Percentiles rank a stretch among this genome's conserved stretches.
Evolutionary conservation across 2,113 vertebrate species (phyloP).

Genomic region (Notarius quadriscutis): DNA sequence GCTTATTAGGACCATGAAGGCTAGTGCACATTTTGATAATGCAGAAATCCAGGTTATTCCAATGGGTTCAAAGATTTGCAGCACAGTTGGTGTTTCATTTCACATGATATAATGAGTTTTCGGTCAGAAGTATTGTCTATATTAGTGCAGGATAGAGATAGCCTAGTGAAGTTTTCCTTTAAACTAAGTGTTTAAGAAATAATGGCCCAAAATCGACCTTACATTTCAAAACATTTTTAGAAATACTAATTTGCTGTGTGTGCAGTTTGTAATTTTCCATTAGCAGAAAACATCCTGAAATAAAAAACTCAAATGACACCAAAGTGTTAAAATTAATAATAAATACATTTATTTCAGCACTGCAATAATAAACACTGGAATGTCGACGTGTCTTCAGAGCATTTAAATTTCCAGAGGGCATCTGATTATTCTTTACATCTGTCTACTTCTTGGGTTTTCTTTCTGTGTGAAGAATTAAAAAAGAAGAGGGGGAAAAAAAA

Average conservation of each 20-base stretch:
- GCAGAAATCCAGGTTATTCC: not conserved
- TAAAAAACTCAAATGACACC: not conserved
- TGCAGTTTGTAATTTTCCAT: not conserved
- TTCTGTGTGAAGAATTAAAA: conserved; percentile 33
- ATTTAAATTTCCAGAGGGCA: not conserved
- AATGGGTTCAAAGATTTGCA: not conserved
- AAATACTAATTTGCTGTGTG: not conserved
- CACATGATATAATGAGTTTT: not conserved
- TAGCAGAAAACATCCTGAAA: not conserved
- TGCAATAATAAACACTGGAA: conserved; percentile 53
- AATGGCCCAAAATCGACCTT: not conserved
- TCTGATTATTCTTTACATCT: conserved; percentile 6
- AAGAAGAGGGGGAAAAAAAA: not conserved
- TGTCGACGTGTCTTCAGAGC: conserved; percentile 29
- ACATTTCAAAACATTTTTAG: too few relatives aligned
- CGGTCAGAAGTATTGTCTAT: not conserved
- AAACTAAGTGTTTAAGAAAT: not conserved
- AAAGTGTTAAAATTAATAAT: conserved; percentile 57
- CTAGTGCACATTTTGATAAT: not conserved
- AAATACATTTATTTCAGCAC: conserved; percentile 62
- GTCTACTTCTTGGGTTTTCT: not conserved
- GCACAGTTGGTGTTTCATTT: not conserved
- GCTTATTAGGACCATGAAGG: not conserved
- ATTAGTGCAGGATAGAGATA: not conserved
- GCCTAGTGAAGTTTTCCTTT: not conserved